Evolutionary conservation across 2,113 vertebrate genomes (phyloP).

Genomic region (Solea senegalensis): DNA sequence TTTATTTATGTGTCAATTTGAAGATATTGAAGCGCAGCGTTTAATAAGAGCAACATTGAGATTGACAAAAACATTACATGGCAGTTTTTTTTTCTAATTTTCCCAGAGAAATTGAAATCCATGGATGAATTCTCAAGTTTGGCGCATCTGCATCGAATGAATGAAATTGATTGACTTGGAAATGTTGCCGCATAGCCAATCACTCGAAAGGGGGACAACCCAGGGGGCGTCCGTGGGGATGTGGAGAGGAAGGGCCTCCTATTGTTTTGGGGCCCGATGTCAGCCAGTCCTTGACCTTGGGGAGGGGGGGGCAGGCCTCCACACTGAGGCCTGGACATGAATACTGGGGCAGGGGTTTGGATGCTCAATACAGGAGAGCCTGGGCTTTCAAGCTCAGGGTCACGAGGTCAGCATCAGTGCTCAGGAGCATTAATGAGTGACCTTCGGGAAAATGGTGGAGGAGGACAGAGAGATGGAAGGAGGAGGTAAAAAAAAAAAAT

Average conservation of each 20-base stretch:
- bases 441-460: slow-evolving; percentile 77
- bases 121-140: slow-evolving; percentile 52
- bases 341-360: slow-evolving; percentile 53
- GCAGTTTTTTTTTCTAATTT: slow-evolving; percentile 30
- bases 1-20: slow-evolving; percentile 32
- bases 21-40: slow-evolving; percentile 50
- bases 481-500: slow-evolving; percentile 34
- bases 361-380: slow-evolving; percentile 65
- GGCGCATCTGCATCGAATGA: slow-evolving; percentile 65
- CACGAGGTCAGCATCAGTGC: slow-evolving; percentile 77
- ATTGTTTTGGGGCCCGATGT: slow-evolving; percentile 74
- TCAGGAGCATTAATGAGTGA: slow-evolving; percentile 84
- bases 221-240: slow-evolving; percentile 62
- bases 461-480: slow-evolving; percentile 48
- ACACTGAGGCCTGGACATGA: slow-evolving; percentile 52
- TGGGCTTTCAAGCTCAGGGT: slow-evolving; percentile 77
- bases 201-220: slow-evolving; percentile 65
- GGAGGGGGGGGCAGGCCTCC: slow-evolving; percentile 24
- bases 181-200: slow-evolving; percentile 73
- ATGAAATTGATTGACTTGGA: slow-evolving; percentile 80
- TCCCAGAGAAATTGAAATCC: slow-evolving; percentile 26
- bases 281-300: slow-evolving; percentile 82
- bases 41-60: slow-evolving; percentile 22
- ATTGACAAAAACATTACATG: slow-evolving; percentile 51
- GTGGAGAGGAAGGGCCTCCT: slow-evolving; percentile 61